Conservation (phyloP, 1,140 invertebrate species). For the Cylas formicarius region DNA sequence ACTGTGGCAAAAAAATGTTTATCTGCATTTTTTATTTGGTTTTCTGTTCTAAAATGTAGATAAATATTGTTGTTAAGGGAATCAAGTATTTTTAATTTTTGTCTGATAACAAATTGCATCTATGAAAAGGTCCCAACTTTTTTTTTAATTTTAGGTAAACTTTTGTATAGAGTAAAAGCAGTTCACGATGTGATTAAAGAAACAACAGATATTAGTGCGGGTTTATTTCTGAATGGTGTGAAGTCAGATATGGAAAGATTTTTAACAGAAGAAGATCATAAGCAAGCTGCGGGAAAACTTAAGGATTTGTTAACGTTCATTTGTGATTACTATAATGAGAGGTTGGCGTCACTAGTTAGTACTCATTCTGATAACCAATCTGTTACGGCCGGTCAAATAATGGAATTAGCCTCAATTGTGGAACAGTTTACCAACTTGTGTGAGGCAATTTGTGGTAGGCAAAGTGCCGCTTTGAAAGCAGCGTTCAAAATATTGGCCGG, state of each 20-base stretch:
- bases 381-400: conserved; percentile 59
- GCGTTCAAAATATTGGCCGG: conserved; percentile 83
- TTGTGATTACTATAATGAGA: conserved; percentile 87
- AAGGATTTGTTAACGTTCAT: conserved; percentile 69
- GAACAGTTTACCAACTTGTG: conserved; percentile 72
- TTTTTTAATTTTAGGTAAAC: conserved; percentile 36
- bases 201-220: conserved; percentile 54
- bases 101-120: too few species aligned
- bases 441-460: conserved; percentile 69
- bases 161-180: conserved; percentile 56
- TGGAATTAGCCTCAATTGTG: conserved; percentile 65
- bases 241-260: conserved; percentile 51
- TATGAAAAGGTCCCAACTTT: too few species aligned
- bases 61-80: not conserved
- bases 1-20: too few species aligned
- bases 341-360: conserved; percentile 77
- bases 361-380: conserved; percentile 63
- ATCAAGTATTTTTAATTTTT: not conserved
- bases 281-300: conserved; percentile 59
- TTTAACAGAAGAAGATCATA: conserved; percentile 62
- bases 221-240: conserved; percentile 25
- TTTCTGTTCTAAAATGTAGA: not conserved
- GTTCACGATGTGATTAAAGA: conserved; percentile 67
- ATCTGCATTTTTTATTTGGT: not conserved
- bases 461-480: conserved; percentile 70